Base-by-base conservation (phyloP, 1,140 invertebrate species). In the Pogonomyrmex barbatus region DNA sequence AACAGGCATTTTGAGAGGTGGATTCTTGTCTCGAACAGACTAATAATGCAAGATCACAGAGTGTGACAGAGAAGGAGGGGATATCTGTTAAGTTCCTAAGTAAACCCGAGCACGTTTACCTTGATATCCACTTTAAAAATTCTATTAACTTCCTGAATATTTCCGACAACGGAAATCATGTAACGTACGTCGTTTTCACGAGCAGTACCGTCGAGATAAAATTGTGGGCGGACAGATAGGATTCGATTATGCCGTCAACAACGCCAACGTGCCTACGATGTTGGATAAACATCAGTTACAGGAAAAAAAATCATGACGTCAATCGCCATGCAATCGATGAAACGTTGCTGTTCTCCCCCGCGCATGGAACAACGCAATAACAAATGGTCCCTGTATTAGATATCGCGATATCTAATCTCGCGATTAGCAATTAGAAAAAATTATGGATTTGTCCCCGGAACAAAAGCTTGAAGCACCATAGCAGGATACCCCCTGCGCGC, bases 201-300 rank as follows among this genome's bases (percentile, higher is more conserved):
- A 50, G 14, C 45, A 60, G 54, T n/a, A 42, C 12, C n/a, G 54
- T 17, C 33, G 39, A 45, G 65, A 73, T 75, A 75, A 83, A 83
- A 75, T 75, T 83, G 79, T 83, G 56, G 79, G 79, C 68, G 79
- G 79, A 83, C 54, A 60, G 54, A 83, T 83, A 75, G 42, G 54
- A 75, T 83, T 60, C 79, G 79, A 83, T 83, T 75, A 83, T 70
- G 36, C 30, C 54, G 45, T 30, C 52, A 45, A 45, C 65, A 58
- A 82, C 52, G 78, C 71, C 78, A 71, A 73, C 79, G 36, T 52
- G 9, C 2, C 42, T 17, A 58, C 33, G 30, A 36, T 54, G 17
- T 82, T 82, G 47, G 54, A 73, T 82, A 82, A 71, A n/a, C n/a
- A n/a, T n/a, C 45, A n/a, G 36, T 54, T 42, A 10, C 6, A 42